These are phyloP conservation scores for Cirrhinus molitorella DNA, from an alignment of 2,797 vertebrate species.

Conservation along the genomic window DNA sequence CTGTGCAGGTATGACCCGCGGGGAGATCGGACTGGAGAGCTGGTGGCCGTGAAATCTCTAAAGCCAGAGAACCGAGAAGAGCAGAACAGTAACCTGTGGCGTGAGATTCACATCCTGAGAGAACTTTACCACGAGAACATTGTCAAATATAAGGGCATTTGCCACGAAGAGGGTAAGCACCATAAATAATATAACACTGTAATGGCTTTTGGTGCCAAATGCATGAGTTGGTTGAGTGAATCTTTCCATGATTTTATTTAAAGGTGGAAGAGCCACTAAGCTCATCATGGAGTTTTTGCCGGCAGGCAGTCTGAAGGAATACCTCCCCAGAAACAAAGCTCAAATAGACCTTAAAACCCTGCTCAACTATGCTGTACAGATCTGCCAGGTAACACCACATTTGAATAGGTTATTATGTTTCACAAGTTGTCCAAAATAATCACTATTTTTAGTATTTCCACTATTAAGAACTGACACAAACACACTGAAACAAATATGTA, in stretches of 20 bases:
- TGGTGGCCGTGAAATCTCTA: conserved; percentile 96
- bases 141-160: conserved; percentile 98
- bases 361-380: conserved; percentile 90
- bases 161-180: conserved; percentile 89
- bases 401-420: not conserved
- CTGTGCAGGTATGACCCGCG: conserved; percentile 95
- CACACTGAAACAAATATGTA: not conserved
- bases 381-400: conserved; percentile 85
- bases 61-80: conserved; percentile 92
- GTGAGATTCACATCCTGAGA: conserved; percentile 93
- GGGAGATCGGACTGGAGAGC: conserved; percentile 92
- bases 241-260: conserved; percentile 25
- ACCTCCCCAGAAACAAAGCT: conserved; percentile 88
- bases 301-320: conserved; percentile 95
- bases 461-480: not conserved
- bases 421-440: not conserved
- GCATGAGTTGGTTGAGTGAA: not conserved
- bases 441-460: not conserved
- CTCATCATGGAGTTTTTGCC: conserved; percentile 99
- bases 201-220: not conserved
- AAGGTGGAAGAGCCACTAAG: conserved; percentile 92
- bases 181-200: not conserved
- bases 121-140: conserved; percentile 98
- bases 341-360: conserved; percentile 87
- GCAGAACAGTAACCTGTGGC: conserved; percentile 90